Evolutionary conservation across 2,113 vertebrate species (phyloP), one percentile per base, ranked within the genome.

Genomic region (Takifugu flavidus): DNA sequence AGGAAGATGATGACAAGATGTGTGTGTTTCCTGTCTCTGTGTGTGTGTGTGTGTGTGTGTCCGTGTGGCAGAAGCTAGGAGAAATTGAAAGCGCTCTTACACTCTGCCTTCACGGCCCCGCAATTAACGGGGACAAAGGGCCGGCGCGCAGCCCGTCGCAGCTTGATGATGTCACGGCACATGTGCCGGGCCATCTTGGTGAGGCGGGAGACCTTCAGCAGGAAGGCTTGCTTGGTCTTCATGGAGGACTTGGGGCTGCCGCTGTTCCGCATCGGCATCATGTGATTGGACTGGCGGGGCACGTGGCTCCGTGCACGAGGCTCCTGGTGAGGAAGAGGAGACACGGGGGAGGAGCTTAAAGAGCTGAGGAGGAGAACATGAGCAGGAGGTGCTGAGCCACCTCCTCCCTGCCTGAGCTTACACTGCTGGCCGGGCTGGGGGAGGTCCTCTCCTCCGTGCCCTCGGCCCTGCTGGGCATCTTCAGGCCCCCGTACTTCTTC

Each of bases 71-170:
- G 90, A 92, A 94, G 91, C 94, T 95, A 97, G 91, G 95, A 97
- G 93, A 93, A 95, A 96, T 95, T 95, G 91, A 95, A 96, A 94
- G 96, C 92, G 93, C 92, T 96, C 96, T 98, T 97, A 98, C 96
- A 98, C 95, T 98, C 95, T 93, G 96, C 96, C 94, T 95, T 97
- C 94, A 98, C 93, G 93, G 96, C 95, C 91, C 95, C 96, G 94
- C 94, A 96, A 93, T 98, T 97, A 96, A 98, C 96, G 92, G 95
- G 95, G 89, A 96, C 93, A 97, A 98, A 98, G 74, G 96, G 96
- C 79, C 94, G 93, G 93, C 96, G 93, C 13, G 95, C 96, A 61
- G 96, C 95, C 67, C 94, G 95, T 89, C 94, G 95, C 93, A 98
- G 93, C 88, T 91, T 93, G 81, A 98, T 95, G 88, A 95, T 90